These are phyloP conservation scores for Aphidoletes aphidimyza DNA, from an alignment of 2,888 invertebrate genomes.

Conservation along the genomic window DNA sequence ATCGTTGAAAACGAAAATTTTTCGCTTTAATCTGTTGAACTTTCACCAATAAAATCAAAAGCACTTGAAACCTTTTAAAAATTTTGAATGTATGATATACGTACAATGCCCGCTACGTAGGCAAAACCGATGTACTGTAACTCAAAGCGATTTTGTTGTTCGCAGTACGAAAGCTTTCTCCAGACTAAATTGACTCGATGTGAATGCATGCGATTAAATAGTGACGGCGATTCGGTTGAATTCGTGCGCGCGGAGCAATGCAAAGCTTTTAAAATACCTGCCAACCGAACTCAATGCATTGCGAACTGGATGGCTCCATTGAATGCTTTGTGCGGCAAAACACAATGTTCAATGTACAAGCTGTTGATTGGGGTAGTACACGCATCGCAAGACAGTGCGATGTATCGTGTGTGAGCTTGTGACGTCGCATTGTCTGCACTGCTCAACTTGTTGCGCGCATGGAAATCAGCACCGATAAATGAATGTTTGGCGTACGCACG, in stretches of 20 bases:
- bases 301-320: background rate
- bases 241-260: background rate
- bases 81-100: too few species aligned
- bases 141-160: background rate
- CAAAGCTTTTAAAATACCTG: background rate
- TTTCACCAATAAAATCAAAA: too few species aligned
- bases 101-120: background rate
- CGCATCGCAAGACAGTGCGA: background rate
- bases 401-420: background rate
- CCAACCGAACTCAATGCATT: background rate
- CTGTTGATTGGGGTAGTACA: background rate
- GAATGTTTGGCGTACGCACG: background rate
- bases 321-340: constrained; percentile 18
- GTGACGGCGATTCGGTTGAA: background rate
- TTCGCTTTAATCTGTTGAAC: background rate
- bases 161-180: background rate
- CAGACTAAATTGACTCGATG: background rate
- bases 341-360: too few species aligned
- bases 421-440: background rate
- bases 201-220: constrained; percentile 47
- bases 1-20: background rate
- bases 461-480: constrained; percentile 4
- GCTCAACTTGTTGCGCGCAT: constrained; percentile 1
- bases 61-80: too few species aligned
- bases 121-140: too few species aligned